A percentile compares a stretch with the other conserved stretches of the same genome.
Evolutionary conservation across 2,888 invertebrate genomes (phyloP).

Genomic region (Zonitis immaculata): DNA sequence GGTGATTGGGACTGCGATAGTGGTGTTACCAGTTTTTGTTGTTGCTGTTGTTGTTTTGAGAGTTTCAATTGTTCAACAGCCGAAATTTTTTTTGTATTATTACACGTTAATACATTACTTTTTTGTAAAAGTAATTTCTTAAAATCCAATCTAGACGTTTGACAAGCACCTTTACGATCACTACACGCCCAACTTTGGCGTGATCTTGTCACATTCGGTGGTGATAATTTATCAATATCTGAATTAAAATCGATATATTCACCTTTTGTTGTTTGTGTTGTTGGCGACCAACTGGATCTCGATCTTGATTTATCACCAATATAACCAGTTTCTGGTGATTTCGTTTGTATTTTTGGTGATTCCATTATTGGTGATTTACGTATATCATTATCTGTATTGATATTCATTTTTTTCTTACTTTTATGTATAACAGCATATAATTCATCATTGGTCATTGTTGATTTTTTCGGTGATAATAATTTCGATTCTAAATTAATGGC

Average conservation of each 20-base stretch:
- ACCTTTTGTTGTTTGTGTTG: too few relatives aligned
- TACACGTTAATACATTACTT: conserved; percentile 52
- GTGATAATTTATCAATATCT: conserved; percentile 44
- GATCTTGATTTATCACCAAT: conserved; percentile 53
- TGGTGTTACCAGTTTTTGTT: conserved; percentile 24
- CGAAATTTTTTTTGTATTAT: conserved; percentile 61
- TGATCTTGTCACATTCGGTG: conserved; percentile 42
- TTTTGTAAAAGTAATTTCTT: conserved; percentile 77
- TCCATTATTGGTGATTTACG: conserved; percentile 43
- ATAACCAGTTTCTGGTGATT: conserved; percentile 60
- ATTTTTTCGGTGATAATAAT: conserved; percentile 62
- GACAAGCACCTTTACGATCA: conserved; percentile 58
- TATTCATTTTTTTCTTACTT: conserved; percentile 69
- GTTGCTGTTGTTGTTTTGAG: conserved; percentile 54
- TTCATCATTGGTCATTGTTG: conserved; percentile 74
- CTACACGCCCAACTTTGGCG: conserved; percentile 56
- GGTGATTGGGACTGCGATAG: conserved; percentile 30
- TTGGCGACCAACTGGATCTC: conserved; percentile 64
- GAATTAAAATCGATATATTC: conserved; percentile 43
- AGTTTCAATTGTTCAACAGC: conserved; percentile 76
- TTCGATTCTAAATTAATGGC: conserved; percentile 52
- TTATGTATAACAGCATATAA: conserved; percentile 73
- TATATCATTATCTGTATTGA: conserved; percentile 54
- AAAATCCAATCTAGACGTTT: conserved; percentile 79
- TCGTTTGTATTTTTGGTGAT: conserved; percentile 43